Evolutionary conservation across 2,113 vertebrate species (phyloP), one percentile per base, ranked within the genome.

Genomic region (Osmerus eperlanus): DNA sequence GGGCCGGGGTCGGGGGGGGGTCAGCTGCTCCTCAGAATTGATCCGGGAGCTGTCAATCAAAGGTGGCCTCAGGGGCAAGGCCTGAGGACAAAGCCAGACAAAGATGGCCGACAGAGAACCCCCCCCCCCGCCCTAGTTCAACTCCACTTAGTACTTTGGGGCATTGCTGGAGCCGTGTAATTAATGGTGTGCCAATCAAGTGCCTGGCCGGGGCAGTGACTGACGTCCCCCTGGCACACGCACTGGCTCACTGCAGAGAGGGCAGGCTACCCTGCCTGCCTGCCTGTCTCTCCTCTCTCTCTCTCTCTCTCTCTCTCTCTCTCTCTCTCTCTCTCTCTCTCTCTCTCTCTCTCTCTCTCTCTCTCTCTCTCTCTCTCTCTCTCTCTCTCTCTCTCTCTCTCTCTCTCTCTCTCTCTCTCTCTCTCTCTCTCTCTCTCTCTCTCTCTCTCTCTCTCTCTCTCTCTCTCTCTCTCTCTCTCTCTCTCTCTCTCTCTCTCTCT

Each of bases 21-120:
- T 90, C 88, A 90, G 85, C 81, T 76, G 77, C 86, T 89, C 83
- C 84, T 83, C 85, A 84, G 83, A 84, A 84, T 87, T 81, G 83
- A 86, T 87, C 85, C 82, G 90, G 81, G 87, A 91, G 84, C 89
- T 92, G 91, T 92, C 91, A 92, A 79, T 92, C 91, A 91, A 25
- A 19, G 0, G 68, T 41, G 11, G 78, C 89, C 86, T 67, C 16
- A 29, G 88, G 86, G 86, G 87, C 89, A 83, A 77, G 23, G 76
- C 61, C 68, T 13, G 4, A 19, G 80, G 84, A 91, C 89, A 90
- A 91, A 88, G 76, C 62, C 41, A 80, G 84, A 89, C 89, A 91
- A 92, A 89, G 91, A 91, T 93, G 89, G 86, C 86, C 79, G 88
- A 89, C 87, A 91, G 88, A 90, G 83, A 67, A 68, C 80, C 81